Conservation (phyloP, 2,113 vertebrate species). For the Atlantisia rogersi region DNA sequence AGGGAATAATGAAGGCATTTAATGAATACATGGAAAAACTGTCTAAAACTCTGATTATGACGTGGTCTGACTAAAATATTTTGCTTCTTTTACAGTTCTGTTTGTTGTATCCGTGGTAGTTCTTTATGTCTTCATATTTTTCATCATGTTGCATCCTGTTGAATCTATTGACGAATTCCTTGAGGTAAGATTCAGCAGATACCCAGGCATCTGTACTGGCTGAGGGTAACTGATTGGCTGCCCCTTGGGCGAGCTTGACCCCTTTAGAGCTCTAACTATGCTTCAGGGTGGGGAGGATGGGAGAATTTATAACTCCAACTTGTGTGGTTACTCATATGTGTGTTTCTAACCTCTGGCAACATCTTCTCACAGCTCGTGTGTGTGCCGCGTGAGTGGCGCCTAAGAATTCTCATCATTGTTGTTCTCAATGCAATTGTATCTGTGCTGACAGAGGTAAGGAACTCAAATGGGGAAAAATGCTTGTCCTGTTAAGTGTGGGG, state of each 20-base stretch:
- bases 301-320: background rate
- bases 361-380: slow-evolving; percentile 86
- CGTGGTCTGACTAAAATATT: background rate
- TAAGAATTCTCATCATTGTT: slow-evolving; percentile 84
- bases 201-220: background rate
- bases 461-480: background rate
- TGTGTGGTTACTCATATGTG: background rate
- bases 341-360: slow-evolving; percentile 3
- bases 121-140: slow-evolving; percentile 80
- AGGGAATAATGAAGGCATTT: background rate
- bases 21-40: background rate
- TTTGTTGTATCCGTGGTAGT: slow-evolving; percentile 77
- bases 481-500: background rate
- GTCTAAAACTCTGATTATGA: background rate
- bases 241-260: background rate
- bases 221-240: background rate
- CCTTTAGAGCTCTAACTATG: background rate
- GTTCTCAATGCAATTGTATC: slow-evolving; percentile 83
- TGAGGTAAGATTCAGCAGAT: slow-evolving; percentile 79
- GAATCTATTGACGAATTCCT: slow-evolving; percentile 80
- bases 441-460: slow-evolving; percentile 89
- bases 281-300: background rate
- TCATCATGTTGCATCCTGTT: slow-evolving; percentile 89
- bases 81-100: slow-evolving; percentile 72
- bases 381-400: slow-evolving; percentile 88